Base-by-base conservation (phyloP, 2,113 vertebrate species). In the Tamias sibiricus region DNA sequence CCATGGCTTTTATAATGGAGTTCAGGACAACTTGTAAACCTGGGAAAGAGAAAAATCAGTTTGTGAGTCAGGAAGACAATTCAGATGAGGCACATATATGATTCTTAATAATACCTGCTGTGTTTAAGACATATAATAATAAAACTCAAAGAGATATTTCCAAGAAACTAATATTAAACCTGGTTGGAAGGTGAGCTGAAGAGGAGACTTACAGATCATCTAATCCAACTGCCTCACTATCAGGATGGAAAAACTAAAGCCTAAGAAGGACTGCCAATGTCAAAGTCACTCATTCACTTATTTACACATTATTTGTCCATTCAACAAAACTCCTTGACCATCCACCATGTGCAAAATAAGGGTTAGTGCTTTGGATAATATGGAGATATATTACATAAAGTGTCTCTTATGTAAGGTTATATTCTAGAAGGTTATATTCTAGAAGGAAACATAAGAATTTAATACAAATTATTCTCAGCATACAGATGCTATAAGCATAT, bases 1-100 rank as follows among this genome's bases (percentile, higher is more conserved):
- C 99, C 99, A 99, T 99, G 99, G 99, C 99, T 99, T 99, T 99
- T 99, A 99, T 99, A 98, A 99, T 99, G 99, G 99, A 99, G 99
- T 99, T 99, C 99, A 99, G 99, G 98, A 99, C 99, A 98, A 99
- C 99, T 99, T 99, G 99, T 99, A 99, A 99, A 99, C 99, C 99
- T 99, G 92, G 95, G 97, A 97, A 96, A 97, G 94, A 97, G 82
- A 96, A 76, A 97, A 97, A 96, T 62, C 8, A 96, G 62, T 11
- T 72, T 66, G 95, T 97, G 71, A 98, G 95, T 16, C 35, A 81
- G 20, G 59, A 84, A 77, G 90, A 79, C 2, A 88, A 16, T 83
- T 94, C 74, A 81, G 66, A 28, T 16, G n/a, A 79, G 24, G 8
- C 8, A 30, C 12, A 49, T 22, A 37, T 81, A 69, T 4, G 81